A percentile compares a stretch with the other conserved stretches of the same genome.
Conservation (phyloP, 64 coral and sea anemone species). For the Exaiptasia diaphana region DNA sequence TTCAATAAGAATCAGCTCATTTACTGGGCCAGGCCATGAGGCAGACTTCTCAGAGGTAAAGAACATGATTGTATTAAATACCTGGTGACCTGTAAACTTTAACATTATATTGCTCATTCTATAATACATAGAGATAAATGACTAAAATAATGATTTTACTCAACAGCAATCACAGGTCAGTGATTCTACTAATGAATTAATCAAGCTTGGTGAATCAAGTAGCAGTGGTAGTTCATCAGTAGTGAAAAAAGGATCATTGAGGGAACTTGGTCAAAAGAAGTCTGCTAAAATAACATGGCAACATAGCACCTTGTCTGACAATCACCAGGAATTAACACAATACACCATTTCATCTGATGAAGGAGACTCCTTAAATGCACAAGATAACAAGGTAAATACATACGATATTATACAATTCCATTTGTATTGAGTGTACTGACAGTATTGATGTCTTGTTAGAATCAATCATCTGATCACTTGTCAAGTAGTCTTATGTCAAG, state of each 20-base stretch:
- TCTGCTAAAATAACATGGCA: background rate
- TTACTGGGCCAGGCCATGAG: background rate
- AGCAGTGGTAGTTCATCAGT: background rate
- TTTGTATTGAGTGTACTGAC: no score
- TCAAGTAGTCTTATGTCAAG: conserved; percentile 24
- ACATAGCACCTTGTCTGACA: background rate
- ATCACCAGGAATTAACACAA: conserved; percentile 60
- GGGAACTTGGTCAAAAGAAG: background rate
- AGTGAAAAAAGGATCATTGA: background rate
- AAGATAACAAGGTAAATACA: no score
- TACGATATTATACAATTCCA: no score
- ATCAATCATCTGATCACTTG: background rate
- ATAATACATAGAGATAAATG: no score
- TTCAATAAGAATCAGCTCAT: background rate
- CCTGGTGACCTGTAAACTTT: no score
- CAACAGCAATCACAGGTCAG: conserved; percentile 45
- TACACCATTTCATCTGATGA: conserved; percentile 68
- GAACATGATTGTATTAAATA: background rate
- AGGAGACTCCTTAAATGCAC: background rate
- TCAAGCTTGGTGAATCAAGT: conserved; percentile 61
- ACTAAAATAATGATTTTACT: no score
- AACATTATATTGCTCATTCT: no score
- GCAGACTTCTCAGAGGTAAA: conserved; percentile 7
- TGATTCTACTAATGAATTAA: conserved; percentile 81
- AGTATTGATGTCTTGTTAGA: background rate